Evolutionary conservation across 2,113 vertebrate species (phyloP), one percentile per base, ranked within the genome.

Genomic region (Litocranius walleri): DNA sequence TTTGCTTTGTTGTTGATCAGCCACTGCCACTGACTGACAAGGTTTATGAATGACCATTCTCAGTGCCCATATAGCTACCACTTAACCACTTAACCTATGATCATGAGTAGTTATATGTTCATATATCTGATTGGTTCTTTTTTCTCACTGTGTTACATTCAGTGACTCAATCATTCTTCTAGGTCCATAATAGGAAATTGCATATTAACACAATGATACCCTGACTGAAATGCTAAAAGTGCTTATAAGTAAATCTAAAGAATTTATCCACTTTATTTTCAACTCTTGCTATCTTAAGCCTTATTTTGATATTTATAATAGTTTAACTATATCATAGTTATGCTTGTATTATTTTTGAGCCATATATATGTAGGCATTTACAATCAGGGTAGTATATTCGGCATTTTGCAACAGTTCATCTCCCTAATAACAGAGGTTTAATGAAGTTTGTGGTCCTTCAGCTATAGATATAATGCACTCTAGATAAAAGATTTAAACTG

Each of bases 281-380:
- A 94, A 54, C 59, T 91, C 59, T 78, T 64, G 17, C 25, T 96
- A 29, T 83, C 77, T 59, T 56, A 95, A 40, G 12, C 33, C 16
- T 89, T 93, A 19, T 36, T 92, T 84, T 77, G 82, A 36, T 77
- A 62, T 67, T 48, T 91, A 82, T 84, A 78, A 89, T 64, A 91
- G 29, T 59, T 87, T 62, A 90, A 81, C 90, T 94, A 25, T 89
- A 94, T 89, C 95, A 71, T 88, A 30, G 67, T 94, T 90, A 86
- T 45, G 30, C 57, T 23, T 91, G 23, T 80, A 29, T 90, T 96
- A 90, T 56, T 97, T 93, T 80, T 57, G 30, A 89, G 50, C 40
- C 82, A 62, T 36, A 40, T 84, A 6, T 92, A 84, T 91, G 13
- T 81, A 88, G 97, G 56, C 87, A 93, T 95, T 96, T 88, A 88